phyloP scores from a whole-genome alignment of 1,140 invertebrate genomes.

The Camponotus floridanus region DNA sequence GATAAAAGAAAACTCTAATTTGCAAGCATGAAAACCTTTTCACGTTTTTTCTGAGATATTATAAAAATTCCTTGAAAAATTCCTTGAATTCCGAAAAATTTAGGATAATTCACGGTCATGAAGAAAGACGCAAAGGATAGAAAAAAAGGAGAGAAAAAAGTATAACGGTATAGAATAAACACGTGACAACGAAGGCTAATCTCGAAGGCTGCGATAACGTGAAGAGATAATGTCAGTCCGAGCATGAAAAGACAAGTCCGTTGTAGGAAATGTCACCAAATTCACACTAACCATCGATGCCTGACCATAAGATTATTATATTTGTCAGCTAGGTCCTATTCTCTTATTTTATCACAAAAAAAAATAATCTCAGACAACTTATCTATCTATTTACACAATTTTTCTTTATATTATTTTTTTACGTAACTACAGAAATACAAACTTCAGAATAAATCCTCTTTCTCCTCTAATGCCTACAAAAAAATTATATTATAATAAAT shows the following conservation, averaged over 20 bases:
- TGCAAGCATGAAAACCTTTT: neutral
- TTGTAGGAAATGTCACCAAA: conserved; percentile 62
- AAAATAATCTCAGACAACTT: neutral
- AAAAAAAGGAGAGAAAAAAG: conserved; percentile 64
- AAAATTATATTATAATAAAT: no score
- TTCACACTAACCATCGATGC: conserved; percentile 11
- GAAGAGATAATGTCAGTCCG: conserved; percentile 76
- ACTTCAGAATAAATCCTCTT: no score
- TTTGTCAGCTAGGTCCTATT: neutral
- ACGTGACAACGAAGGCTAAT: conserved; percentile 77
- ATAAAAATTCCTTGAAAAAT: conserved; percentile 47
- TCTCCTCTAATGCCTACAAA: no score
- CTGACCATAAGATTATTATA: neutral
- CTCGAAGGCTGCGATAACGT: conserved; percentile 77
- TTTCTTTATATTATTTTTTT: no score
- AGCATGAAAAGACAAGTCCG: conserved; percentile 35
- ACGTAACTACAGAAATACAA: no score
- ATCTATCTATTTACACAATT: neutral
- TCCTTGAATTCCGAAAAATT: no score
- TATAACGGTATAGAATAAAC: conserved; percentile 70
- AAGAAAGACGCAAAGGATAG: conserved; percentile 47
- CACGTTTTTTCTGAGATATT: neutral
- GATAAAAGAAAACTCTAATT: neutral
- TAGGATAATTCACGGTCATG: no score
- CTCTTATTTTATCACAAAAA: neutral